Conservation (phyloP, 2,888 invertebrate genomes). For the Ormyrus rosae region DNA sequence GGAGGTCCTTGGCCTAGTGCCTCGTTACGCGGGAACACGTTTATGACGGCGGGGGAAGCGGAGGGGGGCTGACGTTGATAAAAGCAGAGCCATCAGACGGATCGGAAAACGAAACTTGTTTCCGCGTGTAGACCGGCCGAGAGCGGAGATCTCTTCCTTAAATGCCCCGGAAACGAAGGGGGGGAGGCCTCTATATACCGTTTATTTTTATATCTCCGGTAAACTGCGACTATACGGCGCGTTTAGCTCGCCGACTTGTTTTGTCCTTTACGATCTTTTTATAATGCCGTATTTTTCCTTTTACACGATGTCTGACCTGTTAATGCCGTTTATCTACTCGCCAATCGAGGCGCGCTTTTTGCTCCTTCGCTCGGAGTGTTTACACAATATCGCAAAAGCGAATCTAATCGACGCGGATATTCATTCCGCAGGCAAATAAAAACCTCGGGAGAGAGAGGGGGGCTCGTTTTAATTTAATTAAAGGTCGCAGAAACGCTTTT, state of each 20-base stretch:
- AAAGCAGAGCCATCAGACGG: conserved; percentile 14
- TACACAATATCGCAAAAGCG: too few species aligned
- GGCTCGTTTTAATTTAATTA: too few species aligned
- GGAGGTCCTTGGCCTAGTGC: conserved; percentile 61
- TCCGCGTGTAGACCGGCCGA: background rate
- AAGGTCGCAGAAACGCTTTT: too few species aligned
- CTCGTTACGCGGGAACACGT: conserved; percentile 66
- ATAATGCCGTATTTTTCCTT: conserved; percentile 46
- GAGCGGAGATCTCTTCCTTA: background rate
- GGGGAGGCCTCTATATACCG: conserved; percentile 6
- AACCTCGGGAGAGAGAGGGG: too few species aligned
- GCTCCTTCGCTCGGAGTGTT: too few species aligned
- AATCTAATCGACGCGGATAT: background rate
- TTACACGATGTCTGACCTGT: conserved; percentile 38
- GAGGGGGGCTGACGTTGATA: conserved; percentile 49
- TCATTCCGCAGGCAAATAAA: background rate
- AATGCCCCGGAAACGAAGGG: conserved; percentile 27
- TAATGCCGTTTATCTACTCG: conserved; percentile 37
- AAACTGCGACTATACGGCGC: conserved; percentile 2
- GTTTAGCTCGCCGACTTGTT: conserved; percentile 17
- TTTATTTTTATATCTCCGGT: conserved; percentile 49
- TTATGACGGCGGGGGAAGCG: conserved; percentile 68
- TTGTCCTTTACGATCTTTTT: conserved; percentile 49
- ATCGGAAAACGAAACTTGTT: conserved; percentile 49
- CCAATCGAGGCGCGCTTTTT: conserved; percentile 1